Evolutionary conservation across 1,140 invertebrate species (phyloP).

Genomic region (Asbolus verrucosus): DNA sequence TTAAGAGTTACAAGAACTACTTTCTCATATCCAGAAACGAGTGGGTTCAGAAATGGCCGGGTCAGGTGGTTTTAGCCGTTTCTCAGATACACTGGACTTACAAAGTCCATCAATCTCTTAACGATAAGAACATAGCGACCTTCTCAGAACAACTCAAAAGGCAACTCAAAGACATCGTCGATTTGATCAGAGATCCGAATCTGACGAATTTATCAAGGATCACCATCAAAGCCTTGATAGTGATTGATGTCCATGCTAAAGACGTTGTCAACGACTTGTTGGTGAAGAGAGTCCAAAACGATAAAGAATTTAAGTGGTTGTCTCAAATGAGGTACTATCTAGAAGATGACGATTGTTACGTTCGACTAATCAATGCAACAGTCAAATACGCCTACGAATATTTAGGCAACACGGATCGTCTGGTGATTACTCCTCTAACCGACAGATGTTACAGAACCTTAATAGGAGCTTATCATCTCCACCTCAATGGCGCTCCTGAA

Average conservation of each 20-base stretch:
- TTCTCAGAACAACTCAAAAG: slow-evolving; percentile 50
- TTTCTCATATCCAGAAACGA: slow-evolving; percentile 72
- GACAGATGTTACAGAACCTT: slow-evolving; percentile 82
- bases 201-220: slow-evolving; percentile 76
- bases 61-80: slow-evolving; percentile 89
- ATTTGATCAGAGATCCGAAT: slow-evolving; percentile 69
- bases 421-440: slow-evolving; percentile 91
- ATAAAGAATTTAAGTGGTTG: slow-evolving; percentile 92
- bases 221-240: slow-evolving; percentile 87
- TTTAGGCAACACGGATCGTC: slow-evolving; percentile 86
- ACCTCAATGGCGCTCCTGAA: slow-evolving; percentile 78
- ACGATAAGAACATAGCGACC: slow-evolving; percentile 67
- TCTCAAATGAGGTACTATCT: slow-evolving; percentile 88
- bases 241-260: slow-evolving; percentile 92
- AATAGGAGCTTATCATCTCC: slow-evolving; percentile 76
- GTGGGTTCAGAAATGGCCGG: slow-evolving; percentile 89
- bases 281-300: slow-evolving; percentile 74
- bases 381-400: slow-evolving; percentile 97
- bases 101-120: slow-evolving; percentile 79
- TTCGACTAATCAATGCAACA: slow-evolving; percentile 89
- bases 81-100: slow-evolving; percentile 91
- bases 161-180: slow-evolving; percentile 76
- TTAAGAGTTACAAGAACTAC: slow-evolving; percentile 79
- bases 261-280: slow-evolving; percentile 86
- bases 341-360: slow-evolving; percentile 81